Percentiles rank a stretch among this genome's conserved stretches.
These are phyloP conservation scores for Halocaridina rubra DNA, from an alignment of 2,888 invertebrate species.

Conservation along the genomic window DNA sequence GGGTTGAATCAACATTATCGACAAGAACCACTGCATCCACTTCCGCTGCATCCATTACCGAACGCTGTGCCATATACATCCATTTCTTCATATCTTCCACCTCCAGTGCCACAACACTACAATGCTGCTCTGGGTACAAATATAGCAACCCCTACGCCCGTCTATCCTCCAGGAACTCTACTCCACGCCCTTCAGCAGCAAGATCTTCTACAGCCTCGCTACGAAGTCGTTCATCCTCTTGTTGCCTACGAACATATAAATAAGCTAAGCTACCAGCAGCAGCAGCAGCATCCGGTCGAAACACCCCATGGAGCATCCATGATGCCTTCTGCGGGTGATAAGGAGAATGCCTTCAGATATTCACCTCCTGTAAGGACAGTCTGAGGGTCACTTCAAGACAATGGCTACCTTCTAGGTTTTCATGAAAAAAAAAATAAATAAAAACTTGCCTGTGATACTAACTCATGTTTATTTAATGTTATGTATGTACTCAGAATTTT, in stretches of 20 bases:
- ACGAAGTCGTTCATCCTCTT: slow-evolving; percentile 64
- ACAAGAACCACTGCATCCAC: no score
- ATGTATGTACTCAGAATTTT: no score
- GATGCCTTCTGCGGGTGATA: background rate
- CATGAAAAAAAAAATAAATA: no score
- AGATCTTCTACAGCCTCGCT: background rate
- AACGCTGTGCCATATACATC: no score
- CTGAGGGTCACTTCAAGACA: no score
- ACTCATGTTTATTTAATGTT: no score
- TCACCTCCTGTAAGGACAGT: slow-evolving; percentile 39
- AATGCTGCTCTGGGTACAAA: background rate
- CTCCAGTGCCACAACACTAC: no score
- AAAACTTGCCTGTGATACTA: no score
- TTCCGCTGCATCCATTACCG: no score
- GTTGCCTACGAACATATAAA: slow-evolving; percentile 64
- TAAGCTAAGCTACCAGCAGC: background rate
- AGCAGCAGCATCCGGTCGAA: background rate
- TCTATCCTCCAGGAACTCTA: slow-evolving; percentile 12
- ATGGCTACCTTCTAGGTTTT: no score
- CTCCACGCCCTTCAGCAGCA: background rate
- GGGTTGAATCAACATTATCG: no score
- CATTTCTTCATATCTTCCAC: no score
- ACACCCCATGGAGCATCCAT: slow-evolving; percentile 1
- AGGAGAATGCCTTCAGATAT: slow-evolving; percentile 28
- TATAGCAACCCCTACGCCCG: slow-evolving; percentile 29